phyloP scores from a whole-genome alignment of 2,797 vertebrate genomes.

The Ambastaia sidthimunki region DNA sequence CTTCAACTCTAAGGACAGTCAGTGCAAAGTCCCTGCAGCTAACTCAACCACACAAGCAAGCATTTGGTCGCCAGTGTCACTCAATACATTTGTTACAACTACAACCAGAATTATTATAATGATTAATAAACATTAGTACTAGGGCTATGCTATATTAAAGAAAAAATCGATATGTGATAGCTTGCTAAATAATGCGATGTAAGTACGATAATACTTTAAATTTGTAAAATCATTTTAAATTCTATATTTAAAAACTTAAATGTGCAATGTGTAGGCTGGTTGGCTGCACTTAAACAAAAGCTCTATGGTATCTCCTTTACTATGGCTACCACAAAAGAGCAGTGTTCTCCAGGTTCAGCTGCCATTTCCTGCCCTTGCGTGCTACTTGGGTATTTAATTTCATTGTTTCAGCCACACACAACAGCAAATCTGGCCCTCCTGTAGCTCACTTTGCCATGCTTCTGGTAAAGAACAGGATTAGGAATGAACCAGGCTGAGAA shows the following conservation, averaged over 20 bases:
- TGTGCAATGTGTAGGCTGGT: not conserved
- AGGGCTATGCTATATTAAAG: too few species aligned
- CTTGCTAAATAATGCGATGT: too few species aligned
- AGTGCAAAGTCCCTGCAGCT: conserved; percentile 42
- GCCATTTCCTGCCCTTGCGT: conserved; percentile 1
- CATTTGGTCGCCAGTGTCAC: conserved; percentile 3
- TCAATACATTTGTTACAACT: not conserved
- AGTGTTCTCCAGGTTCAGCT: conserved; percentile 56
- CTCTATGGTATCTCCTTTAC: conserved; percentile 45
- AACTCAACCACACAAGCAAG: not conserved
- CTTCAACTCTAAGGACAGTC: conserved; percentile 39
- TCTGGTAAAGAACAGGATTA: conserved; percentile 48
- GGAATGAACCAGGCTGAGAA: conserved; percentile 45
- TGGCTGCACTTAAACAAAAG: conserved; percentile 51
- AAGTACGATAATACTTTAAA: too few species aligned
- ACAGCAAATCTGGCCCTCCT: conserved; percentile 18
- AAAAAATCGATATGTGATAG: too few species aligned
- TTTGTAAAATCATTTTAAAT: too few species aligned
- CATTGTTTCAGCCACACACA: conserved; percentile 54
- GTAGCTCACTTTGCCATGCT: not conserved
- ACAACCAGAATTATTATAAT: too few species aligned
- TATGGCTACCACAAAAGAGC: conserved; percentile 53
- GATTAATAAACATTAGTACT: too few species aligned
- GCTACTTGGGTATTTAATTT: conserved; percentile 54
- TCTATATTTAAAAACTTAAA: too few species aligned